A percentile compares a stretch with the other conserved stretches of the same genome.
Evolutionary conservation across 2,888 invertebrate genomes (phyloP).

Genomic region (Oscheius myriophilus): DNA sequence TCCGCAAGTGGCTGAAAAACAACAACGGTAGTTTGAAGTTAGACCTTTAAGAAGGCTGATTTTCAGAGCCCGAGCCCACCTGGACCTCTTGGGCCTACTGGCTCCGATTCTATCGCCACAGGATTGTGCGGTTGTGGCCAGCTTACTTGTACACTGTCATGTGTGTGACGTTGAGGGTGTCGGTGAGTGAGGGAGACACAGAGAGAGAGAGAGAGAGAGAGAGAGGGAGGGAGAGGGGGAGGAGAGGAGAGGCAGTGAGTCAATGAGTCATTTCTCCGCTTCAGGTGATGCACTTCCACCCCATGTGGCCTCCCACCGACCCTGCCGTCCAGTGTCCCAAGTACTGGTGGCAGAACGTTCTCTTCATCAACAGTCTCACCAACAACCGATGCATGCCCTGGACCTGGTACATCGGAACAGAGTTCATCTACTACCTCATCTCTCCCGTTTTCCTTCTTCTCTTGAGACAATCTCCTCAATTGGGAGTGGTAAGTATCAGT

Average conservation of each 20-base stretch:
- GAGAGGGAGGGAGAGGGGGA: background rate
- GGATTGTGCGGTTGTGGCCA: slow-evolving; percentile 69
- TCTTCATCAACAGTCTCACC: slow-evolving; percentile 59
- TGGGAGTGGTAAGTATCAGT: slow-evolving; percentile 49
- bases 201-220: background rate
- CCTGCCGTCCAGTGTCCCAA: slow-evolving; percentile 69
- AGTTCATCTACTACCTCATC: slow-evolving; percentile 69
- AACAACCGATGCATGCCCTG: slow-evolving; percentile 70
- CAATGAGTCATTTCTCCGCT: background rate
- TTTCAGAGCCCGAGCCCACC: slow-evolving; percentile 62
- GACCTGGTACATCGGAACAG: slow-evolving; percentile 71
- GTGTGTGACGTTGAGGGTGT: slow-evolving; percentile 65
- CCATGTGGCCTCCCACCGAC: slow-evolving; percentile 70
- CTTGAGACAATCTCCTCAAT: slow-evolving; percentile 55
- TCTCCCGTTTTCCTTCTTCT: slow-evolving; percentile 68
- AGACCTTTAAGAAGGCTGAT: background rate
- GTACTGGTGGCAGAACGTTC: slow-evolving; percentile 65
- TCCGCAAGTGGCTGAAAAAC: slow-evolving; percentile 69
- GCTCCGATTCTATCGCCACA: slow-evolving; percentile 69
- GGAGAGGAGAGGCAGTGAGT: no score
- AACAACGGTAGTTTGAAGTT: slow-evolving; percentile 52
- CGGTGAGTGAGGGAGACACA: slow-evolving; percentile 12
- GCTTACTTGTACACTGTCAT: slow-evolving; percentile 68
- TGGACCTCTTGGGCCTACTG: slow-evolving; percentile 69
- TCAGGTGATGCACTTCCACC: slow-evolving; percentile 66